Conservation (phyloP, 1,140 invertebrate species). For the Akabosia matsudoensis region DNA sequence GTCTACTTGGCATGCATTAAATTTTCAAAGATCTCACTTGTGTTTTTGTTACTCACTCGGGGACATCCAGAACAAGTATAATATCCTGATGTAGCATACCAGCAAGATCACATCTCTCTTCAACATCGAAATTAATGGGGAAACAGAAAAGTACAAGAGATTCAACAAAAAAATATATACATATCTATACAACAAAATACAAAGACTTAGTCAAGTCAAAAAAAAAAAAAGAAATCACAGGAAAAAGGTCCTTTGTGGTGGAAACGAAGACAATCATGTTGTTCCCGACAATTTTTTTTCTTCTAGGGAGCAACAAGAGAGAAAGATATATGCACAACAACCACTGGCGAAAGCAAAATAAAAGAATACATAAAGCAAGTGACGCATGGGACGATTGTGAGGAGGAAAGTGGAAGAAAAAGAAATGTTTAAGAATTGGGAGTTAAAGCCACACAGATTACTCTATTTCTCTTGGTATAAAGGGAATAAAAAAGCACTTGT, state of each 20-base stretch:
- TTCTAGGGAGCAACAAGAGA: slow-evolving; percentile 20
- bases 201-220: not conserved
- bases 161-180: not conserved
- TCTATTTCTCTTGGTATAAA: not conserved
- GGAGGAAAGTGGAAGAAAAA: not conserved
- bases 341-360: not conserved
- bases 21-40: slow-evolving; percentile 25
- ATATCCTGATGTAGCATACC: not conserved
- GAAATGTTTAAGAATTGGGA: slow-evolving; percentile 14
- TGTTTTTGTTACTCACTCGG: slow-evolving; percentile 22
- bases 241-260: slow-evolving; percentile 21
- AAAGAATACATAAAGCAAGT: slow-evolving; percentile 6
- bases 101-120: slow-evolving; percentile 14
- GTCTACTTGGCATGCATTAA: slow-evolving; percentile 20
- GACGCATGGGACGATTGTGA: slow-evolving; percentile 17
- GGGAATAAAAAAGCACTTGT: not conserved
- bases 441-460: not conserved
- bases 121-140: slow-evolving; percentile 20
- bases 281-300: not conserved
- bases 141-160: too few relatives aligned
- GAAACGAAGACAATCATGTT: slow-evolving; percentile 2
- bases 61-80: not conserved
- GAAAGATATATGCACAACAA: not conserved
- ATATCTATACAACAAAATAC: not conserved
- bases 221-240: slow-evolving; percentile 19